Percentiles rank a stretch among this genome's conserved stretches.
Evolutionary conservation across 1,140 invertebrate genomes (phyloP).

Genomic region (Calephelis virginiensis): DNA sequence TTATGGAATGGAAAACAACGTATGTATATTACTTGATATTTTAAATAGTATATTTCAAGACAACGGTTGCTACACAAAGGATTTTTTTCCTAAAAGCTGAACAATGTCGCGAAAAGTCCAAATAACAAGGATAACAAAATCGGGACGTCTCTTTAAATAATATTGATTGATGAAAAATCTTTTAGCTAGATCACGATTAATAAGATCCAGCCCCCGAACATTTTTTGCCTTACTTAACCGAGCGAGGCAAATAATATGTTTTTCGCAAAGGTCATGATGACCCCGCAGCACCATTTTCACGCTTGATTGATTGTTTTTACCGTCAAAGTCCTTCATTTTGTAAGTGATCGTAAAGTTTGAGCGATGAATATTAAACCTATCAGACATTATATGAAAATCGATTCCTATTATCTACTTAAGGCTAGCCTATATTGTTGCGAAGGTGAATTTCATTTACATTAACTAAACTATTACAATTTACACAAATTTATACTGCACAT

Average conservation of each 20-base stretch:
- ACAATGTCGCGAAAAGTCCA: too few species aligned
- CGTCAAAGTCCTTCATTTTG: slow-evolving; percentile 13
- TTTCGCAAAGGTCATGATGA: slow-evolving; percentile 50
- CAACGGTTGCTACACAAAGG: too few species aligned
- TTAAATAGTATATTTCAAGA: too few species aligned
- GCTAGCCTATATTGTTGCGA: background rate
- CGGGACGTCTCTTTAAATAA: too few species aligned
- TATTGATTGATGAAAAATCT: background rate
- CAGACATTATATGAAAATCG: background rate
- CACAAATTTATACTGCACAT: too few species aligned
- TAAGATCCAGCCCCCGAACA: slow-evolving; percentile 27
- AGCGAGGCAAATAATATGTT: slow-evolving; percentile 53
- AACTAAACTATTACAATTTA: too few species aligned
- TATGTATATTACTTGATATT: too few species aligned
- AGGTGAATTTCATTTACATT: background rate
- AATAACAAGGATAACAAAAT: too few species aligned
- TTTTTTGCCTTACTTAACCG: slow-evolving; percentile 60
- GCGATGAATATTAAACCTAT: slow-evolving; percentile 11
- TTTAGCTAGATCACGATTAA: slow-evolving; percentile 18
- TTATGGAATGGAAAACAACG: too few species aligned
- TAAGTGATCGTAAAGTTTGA: slow-evolving; percentile 18
- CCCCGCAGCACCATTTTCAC: slow-evolving; percentile 56
- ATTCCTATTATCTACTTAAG: slow-evolving; percentile 5
- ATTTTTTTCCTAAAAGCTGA: too few species aligned
- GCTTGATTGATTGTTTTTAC: slow-evolving; percentile 49